Conservation (phyloP, 2,113 vertebrate species). For the Sebastes fasciatus region DNA sequence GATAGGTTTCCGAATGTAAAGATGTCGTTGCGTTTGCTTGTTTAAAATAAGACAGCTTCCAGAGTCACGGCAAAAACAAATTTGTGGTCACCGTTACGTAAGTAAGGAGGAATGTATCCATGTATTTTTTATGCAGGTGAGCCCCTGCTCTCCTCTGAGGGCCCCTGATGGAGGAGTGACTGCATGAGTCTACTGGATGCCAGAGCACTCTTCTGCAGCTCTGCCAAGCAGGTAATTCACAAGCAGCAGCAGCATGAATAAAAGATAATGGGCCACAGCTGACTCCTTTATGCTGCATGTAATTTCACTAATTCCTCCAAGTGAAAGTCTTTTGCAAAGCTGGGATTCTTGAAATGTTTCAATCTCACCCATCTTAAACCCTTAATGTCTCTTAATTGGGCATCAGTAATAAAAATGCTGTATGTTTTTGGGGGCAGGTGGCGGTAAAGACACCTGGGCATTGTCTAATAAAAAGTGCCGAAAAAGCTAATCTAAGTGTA, state of each 20-base stretch:
- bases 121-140: slow-evolving; percentile 86
- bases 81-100: slow-evolving; percentile 77
- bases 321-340: slow-evolving; percentile 67
- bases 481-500: slow-evolving; percentile 40
- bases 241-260: slow-evolving; percentile 83
- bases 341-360: slow-evolving; percentile 45
- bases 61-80: slow-evolving; percentile 61
- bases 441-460: slow-evolving; percentile 48
- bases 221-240: slow-evolving; percentile 85
- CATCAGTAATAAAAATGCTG: slow-evolving; percentile 38
- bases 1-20: too few species aligned
- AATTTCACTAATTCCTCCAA: slow-evolving; percentile 75
- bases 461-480: slow-evolving; percentile 58
- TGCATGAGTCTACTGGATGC: slow-evolving; percentile 73
- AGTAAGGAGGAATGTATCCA: slow-evolving; percentile 71
- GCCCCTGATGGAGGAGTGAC: slow-evolving; percentile 78
- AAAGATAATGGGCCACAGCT: slow-evolving; percentile 82
- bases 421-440: slow-evolving; percentile 61
- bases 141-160: slow-evolving; percentile 71
- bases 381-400: slow-evolving; percentile 51
- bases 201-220: slow-evolving; percentile 79
- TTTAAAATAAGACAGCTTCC: slow-evolving; percentile 50
- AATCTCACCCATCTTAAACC: slow-evolving; percentile 47
- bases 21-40: slow-evolving; percentile 9
- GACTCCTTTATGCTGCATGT: slow-evolving; percentile 79